Percentiles rank a stretch among this genome's conserved stretches.
Evolutionary conservation across 2,797 vertebrate species (phyloP).

Genomic region (Amniataba percoides): DNA sequence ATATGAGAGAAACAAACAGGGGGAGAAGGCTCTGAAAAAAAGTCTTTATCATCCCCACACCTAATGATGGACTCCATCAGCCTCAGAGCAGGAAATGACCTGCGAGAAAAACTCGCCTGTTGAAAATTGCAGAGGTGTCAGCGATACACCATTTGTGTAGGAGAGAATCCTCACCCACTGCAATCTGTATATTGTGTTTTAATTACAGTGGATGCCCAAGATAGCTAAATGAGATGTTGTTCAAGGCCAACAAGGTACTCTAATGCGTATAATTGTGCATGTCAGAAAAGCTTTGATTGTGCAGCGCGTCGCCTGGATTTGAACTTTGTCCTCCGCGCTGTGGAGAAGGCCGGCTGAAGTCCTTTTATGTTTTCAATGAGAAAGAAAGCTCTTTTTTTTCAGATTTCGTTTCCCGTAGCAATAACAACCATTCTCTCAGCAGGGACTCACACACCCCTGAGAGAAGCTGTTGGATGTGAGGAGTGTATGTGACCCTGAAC

Average conservation of each 20-base stretch:
- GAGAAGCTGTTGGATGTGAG: slow-evolving; percentile 4
- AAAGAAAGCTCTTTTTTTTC: background rate
- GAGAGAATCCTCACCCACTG: slow-evolving; percentile 29
- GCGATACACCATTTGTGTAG: slow-evolving; percentile 38
- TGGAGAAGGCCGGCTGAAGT: slow-evolving; percentile 2
- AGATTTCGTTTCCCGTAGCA: slow-evolving; percentile 24
- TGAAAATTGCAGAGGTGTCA: slow-evolving; percentile 39
- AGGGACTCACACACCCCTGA: background rate
- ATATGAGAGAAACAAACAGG: slow-evolving; percentile 9
- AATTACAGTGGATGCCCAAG: slow-evolving; percentile 50
- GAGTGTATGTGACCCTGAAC: slow-evolving; percentile 5
- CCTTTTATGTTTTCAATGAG: slow-evolving; percentile 7
- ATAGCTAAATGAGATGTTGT: slow-evolving; percentile 54
- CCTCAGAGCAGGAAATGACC: slow-evolving; percentile 33
- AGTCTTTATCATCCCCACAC: background rate
- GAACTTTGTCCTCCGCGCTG: slow-evolving; percentile 37
- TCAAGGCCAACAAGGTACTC: slow-evolving; percentile 32
- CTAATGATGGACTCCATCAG: slow-evolving; percentile 34
- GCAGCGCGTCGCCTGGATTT: slow-evolving; percentile 20
- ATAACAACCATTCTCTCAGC: background rate
- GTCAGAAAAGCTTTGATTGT: slow-evolving; percentile 44
- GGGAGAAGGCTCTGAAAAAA: slow-evolving; percentile 10
- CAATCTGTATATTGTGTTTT: slow-evolving; percentile 39
- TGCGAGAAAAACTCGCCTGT: background rate
- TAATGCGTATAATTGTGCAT: slow-evolving; percentile 57